Base-by-base conservation (phyloP, 1,140 invertebrate species). In the Belonocnema kinseyi region DNA sequence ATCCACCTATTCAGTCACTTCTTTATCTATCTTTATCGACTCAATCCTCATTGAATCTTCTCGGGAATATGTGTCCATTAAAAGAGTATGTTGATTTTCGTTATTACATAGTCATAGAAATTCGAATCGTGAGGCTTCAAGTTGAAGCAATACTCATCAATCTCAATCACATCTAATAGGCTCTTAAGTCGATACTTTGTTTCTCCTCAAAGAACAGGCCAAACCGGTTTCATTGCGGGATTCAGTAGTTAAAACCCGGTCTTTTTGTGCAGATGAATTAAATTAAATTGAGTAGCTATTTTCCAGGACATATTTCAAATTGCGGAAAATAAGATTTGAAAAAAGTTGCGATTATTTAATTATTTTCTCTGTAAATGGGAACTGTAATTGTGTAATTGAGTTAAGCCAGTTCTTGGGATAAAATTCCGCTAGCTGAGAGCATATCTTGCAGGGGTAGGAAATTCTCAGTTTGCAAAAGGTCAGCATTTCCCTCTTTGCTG, bases 401-500 rank as follows among this genome's bases (percentile, higher is more conserved):
- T 54, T 54, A 5, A 19, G 53, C 53, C 17, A 19, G 17, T 54
- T 54, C 53, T 1, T 17, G 53, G 16, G 53, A 53, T 53, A n/a
- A 53, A 54, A 54, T 54, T 54, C 16, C 8, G 17, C 53, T 54
- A 10, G 53, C 17, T 54, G 17, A 17, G 53, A 19, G 19, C 7
- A 80, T 54, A 50, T 50, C 19, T 11, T 17, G 54, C 73, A 33
- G 50, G 50, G 72, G 73, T 77, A 76, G 77, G 80, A 81, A 81
- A 53, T 77, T 73, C 80, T 78, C 72, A n/a, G 16, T 17, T 54
- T 73, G 33, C 74, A 54, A 61, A 76, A 79, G 80, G 77, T 81
- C 80, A 81, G 75, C 82, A 76, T 52, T 83, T 81, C 80, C 77
- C 50, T 73, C 74, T 78, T 52, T 50, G 79, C 77, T 80, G 76